phyloP scores from a whole-genome alignment of 2,888 invertebrate genomes.

The Meteorus cinctellus region DNA sequence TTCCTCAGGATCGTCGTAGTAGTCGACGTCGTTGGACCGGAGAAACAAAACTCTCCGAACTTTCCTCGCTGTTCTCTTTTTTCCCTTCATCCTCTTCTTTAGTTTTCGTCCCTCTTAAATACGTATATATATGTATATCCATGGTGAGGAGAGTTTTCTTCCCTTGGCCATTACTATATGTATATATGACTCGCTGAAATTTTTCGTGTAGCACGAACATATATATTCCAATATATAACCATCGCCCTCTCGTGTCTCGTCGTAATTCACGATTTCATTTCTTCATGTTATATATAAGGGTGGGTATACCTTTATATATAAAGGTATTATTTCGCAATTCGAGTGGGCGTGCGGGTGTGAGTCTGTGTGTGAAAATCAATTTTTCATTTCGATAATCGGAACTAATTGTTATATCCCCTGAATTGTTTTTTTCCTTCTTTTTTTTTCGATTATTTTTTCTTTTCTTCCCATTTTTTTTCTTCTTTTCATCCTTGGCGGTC shows the following conservation, averaged over 20 bases:
- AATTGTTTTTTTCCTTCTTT: slow-evolving; percentile 24
- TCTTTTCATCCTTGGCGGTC: background rate
- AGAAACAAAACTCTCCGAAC: slow-evolving; percentile 41
- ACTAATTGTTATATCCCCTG: background rate
- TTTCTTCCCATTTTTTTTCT: background rate
- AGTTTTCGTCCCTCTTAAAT: slow-evolving; percentile 5
- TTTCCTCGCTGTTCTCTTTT: slow-evolving; percentile 33
- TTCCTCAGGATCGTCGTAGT: slow-evolving; percentile 32
- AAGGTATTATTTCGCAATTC: slow-evolving; percentile 27
- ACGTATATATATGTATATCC: background rate
- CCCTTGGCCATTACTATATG: slow-evolving; percentile 3
- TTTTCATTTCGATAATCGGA: slow-evolving; percentile 1
- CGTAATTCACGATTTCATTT: slow-evolving; percentile 38
- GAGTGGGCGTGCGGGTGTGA: background rate
- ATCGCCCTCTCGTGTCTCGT: background rate
- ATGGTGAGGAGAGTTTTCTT: background rate
- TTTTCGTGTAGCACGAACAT: slow-evolving; percentile 19
- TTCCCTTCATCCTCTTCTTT: slow-evolving; percentile 22
- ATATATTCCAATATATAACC: background rate
- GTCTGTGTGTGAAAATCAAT: slow-evolving; percentile 4
- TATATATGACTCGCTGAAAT: background rate
- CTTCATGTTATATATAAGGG: slow-evolving; percentile 23
- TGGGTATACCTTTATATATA: background rate
- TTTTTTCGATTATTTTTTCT: slow-evolving; percentile 7
- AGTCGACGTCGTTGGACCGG: slow-evolving; percentile 28